Conservation (phyloP, 1,140 invertebrate genomes). For the Dinoponera quadriceps region DNA sequence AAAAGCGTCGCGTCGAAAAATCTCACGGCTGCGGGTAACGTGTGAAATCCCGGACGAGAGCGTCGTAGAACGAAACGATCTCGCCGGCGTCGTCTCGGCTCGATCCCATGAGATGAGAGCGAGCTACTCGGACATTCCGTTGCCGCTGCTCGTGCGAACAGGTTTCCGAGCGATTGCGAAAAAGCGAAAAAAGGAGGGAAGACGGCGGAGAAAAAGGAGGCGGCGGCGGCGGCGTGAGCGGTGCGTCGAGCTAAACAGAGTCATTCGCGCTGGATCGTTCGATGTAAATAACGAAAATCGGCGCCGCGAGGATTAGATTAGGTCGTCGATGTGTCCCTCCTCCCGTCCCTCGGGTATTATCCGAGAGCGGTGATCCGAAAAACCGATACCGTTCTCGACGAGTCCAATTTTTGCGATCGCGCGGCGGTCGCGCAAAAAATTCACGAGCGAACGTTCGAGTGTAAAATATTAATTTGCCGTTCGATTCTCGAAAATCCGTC, state of each 20-base stretch:
- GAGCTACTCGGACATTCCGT: constrained; percentile 73
- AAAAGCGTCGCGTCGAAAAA: background rate
- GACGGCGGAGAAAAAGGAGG: constrained; percentile 40
- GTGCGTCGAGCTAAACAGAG: constrained; percentile 66
- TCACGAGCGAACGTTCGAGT: background rate
- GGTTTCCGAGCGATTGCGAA: constrained; percentile 72
- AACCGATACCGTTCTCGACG: background rate
- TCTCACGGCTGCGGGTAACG: background rate
- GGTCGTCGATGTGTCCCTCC: background rate
- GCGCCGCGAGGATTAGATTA: background rate
- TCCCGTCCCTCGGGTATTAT: background rate
- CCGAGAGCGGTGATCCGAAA: background rate
- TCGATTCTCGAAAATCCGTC: too few relatives aligned
- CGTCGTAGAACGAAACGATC: constrained; percentile 65
- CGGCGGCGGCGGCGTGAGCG: background rate
- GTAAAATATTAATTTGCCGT: too few relatives aligned
- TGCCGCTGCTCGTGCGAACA: constrained; percentile 68
- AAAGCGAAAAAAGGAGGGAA: constrained; percentile 46
- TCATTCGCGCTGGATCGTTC: constrained; percentile 67
- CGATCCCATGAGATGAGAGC: constrained; percentile 67
- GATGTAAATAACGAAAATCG: constrained; percentile 41
- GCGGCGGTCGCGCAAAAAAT: background rate
- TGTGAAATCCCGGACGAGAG: constrained; percentile 39
- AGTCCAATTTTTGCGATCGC: background rate
- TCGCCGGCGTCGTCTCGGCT: constrained; percentile 40